phyloP scores from a whole-genome alignment of 2,797 vertebrate genomes.

The Hyperoplus lanceolatus region DNA sequence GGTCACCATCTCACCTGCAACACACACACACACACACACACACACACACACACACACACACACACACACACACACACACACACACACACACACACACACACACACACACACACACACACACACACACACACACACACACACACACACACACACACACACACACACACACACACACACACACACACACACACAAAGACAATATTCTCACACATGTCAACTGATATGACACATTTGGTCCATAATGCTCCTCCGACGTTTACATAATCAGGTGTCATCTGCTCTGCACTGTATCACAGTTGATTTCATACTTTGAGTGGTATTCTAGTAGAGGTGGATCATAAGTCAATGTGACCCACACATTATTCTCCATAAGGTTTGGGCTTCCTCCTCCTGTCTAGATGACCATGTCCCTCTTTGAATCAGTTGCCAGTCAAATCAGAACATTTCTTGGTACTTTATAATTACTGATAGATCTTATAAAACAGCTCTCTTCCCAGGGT shows the following conservation, averaged over 20 bases:
- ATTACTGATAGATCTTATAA: constrained; percentile 24
- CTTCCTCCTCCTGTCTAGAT: background rate
- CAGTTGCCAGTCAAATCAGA: background rate
- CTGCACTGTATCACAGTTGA: background rate
- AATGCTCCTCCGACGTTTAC: background rate
- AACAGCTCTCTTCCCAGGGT: background rate
- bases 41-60: background rate
- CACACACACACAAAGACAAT: background rate
- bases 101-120: background rate
- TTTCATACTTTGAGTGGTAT: background rate
- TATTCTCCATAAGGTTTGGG: background rate
- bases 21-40: background rate
- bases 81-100: background rate
- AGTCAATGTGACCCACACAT: background rate
- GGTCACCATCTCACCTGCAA: constrained; percentile 95
- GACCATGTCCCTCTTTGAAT: background rate
- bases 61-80: background rate
- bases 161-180: background rate
- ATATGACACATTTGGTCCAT: background rate
- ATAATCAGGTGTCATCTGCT: background rate
- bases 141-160: constrained; percentile 4
- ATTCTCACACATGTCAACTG: background rate
- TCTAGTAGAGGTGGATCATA: background rate
- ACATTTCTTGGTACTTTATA: constrained; percentile 15
- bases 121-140: background rate